Evolutionary conservation across 2,113 vertebrate genomes (phyloP).

Genomic region (Trinectes maculatus): DNA sequence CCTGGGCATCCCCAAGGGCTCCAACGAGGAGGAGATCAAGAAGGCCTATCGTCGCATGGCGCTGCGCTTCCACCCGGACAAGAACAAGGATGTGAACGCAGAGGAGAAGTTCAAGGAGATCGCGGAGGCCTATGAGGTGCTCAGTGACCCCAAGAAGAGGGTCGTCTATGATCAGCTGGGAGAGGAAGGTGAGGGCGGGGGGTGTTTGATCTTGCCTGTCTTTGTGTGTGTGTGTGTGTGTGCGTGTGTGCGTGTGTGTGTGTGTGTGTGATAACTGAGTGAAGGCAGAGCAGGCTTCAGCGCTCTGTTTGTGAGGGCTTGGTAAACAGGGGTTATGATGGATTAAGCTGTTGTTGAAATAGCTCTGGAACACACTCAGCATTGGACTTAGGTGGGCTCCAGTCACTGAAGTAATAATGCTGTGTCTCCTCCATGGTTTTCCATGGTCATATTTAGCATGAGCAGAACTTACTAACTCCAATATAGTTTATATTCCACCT

Average conservation of each 20-base stretch:
- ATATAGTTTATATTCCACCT: constrained; percentile 39
- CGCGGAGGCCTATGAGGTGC: constrained; percentile 96
- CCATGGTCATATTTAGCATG: constrained; percentile 28
- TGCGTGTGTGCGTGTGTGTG: constrained; percentile 11
- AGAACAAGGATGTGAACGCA: constrained; percentile 94
- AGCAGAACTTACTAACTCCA: constrained; percentile 34
- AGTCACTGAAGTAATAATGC: constrained; percentile 50
- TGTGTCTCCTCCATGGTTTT: constrained; percentile 1
- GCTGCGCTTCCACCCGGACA: constrained; percentile 96
- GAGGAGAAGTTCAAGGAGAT: constrained; percentile 99
- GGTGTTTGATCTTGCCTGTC: constrained; percentile 31
- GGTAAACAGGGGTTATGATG: constrained; percentile 34
- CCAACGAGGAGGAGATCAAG: constrained; percentile 98
- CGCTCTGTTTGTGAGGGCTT: constrained; percentile 17
- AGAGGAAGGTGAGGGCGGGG: constrained; percentile 90
- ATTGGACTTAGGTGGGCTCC: constrained; percentile 32
- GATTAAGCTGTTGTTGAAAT: constrained; percentile 51
- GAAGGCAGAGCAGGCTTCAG: constrained; percentile 11
- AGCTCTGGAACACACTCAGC: constrained; percentile 36
- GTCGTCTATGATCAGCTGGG: constrained; percentile 95
- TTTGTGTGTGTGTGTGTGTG: constrained; percentile 8
- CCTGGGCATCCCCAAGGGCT: constrained; percentile 90
- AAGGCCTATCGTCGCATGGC: constrained; percentile 98
- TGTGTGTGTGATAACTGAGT: constrained; percentile 7
- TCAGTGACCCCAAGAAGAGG: constrained; percentile 97